A percentile compares a stretch with the other conserved stretches of the same genome.
Evolutionary conservation across 2,888 invertebrate genomes (phyloP).

Genomic region (Monopis laevigella): DNA sequence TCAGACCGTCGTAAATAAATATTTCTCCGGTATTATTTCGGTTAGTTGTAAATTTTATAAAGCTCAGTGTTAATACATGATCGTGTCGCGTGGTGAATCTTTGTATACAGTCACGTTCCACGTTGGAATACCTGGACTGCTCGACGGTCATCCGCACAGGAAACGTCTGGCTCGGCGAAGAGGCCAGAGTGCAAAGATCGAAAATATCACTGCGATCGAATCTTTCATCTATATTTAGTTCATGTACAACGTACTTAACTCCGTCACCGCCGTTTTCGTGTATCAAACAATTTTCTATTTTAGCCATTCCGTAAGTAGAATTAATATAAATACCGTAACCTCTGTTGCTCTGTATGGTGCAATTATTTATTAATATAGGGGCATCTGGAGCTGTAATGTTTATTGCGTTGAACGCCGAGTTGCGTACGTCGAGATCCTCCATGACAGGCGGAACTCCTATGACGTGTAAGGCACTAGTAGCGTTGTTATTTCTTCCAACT

Average conservation of each 20-base stretch:
- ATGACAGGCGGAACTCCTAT: conserved; percentile 90
- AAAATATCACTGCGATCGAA: conserved; percentile 79
- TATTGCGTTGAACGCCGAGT: conserved; percentile 93
- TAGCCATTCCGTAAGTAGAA: conserved; percentile 84
- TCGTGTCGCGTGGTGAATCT: conserved; percentile 81
- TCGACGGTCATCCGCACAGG: conserved; percentile 85
- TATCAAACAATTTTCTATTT: conserved; percentile 80
- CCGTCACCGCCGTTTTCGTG: conserved; percentile 92
- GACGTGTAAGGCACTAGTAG: conserved; percentile 86
- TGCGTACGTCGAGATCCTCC: conserved; percentile 81
- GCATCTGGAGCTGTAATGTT: conserved; percentile 87
- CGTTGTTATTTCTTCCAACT: conserved; percentile 79
- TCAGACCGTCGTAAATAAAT: conserved; percentile 82
- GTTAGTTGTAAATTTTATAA: conserved; percentile 82
- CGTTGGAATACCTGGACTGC: conserved; percentile 78
- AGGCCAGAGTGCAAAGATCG: conserved; percentile 87
- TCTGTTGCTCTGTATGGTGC: conserved; percentile 83
- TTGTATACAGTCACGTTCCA: conserved; percentile 79
- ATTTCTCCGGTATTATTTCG: conserved; percentile 78
- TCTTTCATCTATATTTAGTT: conserved; percentile 78
- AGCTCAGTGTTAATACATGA: conserved; percentile 86
- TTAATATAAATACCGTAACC: conserved; percentile 92
- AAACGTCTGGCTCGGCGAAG: conserved; percentile 85
- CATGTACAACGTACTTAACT: conserved; percentile 84
- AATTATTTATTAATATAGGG: conserved; percentile 82